Evolutionary conservation across 2,113 vertebrate genomes (phyloP).

Genomic region (Ophthalmolycus amberensis): DNA sequence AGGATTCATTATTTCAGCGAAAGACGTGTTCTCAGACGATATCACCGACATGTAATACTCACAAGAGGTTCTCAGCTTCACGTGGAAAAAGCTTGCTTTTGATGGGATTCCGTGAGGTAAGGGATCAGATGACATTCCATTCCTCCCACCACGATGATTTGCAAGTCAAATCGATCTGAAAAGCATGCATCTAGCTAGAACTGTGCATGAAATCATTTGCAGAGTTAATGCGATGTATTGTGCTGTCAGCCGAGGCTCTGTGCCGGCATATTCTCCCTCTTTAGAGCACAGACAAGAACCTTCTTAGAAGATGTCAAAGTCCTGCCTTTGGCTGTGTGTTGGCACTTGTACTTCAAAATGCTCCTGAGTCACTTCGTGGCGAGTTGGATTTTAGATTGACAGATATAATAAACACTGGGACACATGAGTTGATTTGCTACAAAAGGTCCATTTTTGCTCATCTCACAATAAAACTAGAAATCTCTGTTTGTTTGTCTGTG

Average conservation of each 20-base stretch:
- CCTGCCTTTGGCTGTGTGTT: neutral
- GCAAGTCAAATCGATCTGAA: slow-evolving; percentile 35
- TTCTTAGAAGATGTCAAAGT: neutral
- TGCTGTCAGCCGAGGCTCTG: neutral
- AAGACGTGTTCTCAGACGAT: neutral
- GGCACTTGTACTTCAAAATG: neutral
- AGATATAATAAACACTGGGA: too few species aligned
- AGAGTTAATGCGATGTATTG: neutral
- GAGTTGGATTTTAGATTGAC: too few species aligned
- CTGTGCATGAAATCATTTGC: neutral
- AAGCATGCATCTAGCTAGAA: neutral
- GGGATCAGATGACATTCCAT: slow-evolving; percentile 46
- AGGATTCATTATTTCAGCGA: neutral
- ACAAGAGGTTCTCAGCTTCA: slow-evolving; percentile 8
- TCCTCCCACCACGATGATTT: slow-evolving; percentile 8
- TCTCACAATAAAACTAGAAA: too few species aligned
- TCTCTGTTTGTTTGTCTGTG: too few species aligned
- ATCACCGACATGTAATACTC: slow-evolving; percentile 2
- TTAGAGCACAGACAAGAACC: too few species aligned
- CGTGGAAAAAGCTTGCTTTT: slow-evolving; percentile 5
- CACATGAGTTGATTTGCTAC: too few species aligned
- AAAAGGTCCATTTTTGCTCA: too few species aligned
- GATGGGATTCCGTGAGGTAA: slow-evolving; percentile 11
- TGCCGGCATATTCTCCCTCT: neutral
- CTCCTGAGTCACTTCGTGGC: too few species aligned